A percentile compares a stretch with the other conserved stretches of the same genome.
phyloP scores from a whole-genome alignment of 2,888 invertebrate genomes.

The Stenichneumon culpator region DNA sequence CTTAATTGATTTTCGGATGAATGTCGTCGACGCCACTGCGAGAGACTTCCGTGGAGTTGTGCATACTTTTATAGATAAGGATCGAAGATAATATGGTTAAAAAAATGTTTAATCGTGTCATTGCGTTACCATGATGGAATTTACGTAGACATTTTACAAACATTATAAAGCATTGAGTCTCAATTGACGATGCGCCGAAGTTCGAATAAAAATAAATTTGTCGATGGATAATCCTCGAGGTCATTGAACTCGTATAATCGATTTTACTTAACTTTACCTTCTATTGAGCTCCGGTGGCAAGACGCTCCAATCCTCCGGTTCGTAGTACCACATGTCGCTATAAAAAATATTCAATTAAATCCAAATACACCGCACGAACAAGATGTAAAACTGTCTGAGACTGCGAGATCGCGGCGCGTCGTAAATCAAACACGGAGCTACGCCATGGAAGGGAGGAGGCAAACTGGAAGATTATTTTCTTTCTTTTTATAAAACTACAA shows the following conservation, averaged over 20 bases:
- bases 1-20: no score
- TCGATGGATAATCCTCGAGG: neutral
- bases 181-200: no score
- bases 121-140: neutral
- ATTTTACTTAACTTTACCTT: slow-evolving; percentile 87
- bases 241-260: neutral
- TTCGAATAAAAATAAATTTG: neutral
- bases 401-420: neutral
- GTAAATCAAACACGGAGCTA: neutral
- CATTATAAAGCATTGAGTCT: no score
- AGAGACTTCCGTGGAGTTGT: no score
- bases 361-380: neutral
- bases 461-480: slow-evolving; percentile 15
- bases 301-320: slow-evolving; percentile 93
- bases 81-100: neutral
- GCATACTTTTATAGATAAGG: no score
- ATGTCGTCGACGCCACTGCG: no score
- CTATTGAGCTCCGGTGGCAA: slow-evolving; percentile 94
- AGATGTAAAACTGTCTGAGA: neutral
- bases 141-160: neutral
- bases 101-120: neutral
- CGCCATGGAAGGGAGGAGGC: neutral
- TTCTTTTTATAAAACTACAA: neutral
- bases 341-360: slow-evolving; percentile 44
- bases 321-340: slow-evolving; percentile 88